Base-by-base conservation (phyloP, 2,113 vertebrate species). In the Chlamydotis undulata region DNA sequence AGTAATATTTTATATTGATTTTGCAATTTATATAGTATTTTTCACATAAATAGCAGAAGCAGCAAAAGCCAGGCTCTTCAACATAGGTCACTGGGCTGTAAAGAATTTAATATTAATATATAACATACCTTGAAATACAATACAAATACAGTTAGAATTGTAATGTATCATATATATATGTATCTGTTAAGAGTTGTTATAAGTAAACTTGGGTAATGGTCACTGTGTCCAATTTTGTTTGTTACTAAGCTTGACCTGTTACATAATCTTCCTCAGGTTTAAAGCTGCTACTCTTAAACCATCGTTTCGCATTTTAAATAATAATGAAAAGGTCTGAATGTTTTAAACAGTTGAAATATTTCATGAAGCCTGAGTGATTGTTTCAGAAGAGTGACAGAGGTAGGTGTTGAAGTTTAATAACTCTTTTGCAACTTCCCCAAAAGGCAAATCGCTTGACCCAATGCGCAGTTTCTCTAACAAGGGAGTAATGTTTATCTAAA, bases 271-370 rank as follows among this genome's bases (percentile, higher is more conserved):
- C 17, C 28, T 92, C 22, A 53, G 17, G 24, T 70, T 81, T 74
- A 84, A 90, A 89, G 14, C 64, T 82, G 37, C 33, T 68, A 28
- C 23, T 83, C 39, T 83, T 82, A 76, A 76, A 63, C 47, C 24
- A 53, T 85, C 33, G 23, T 93, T 90, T 86, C 50, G 24, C 19
- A 37, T 85, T 29, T 87, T 87, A 77, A 87, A 39, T 85, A 96
- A 63, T 77, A 92, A 50, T 79, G 50, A 77, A 90, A 53, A 23
- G 37, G 12, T 52, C 9, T 92, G 73, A 84, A 67, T 13, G 2
- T 94, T 96, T 94, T n/a, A 91, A 96, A 60, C 12, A 22, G 29
- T 70, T 75, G 83, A 95, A 96, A 96, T 93, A 90, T 96, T 96
- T 95, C 52, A 87, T 92, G 88, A 67, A 83, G 70, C 26, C 47